phyloP scores from a whole-genome alignment of 2,888 invertebrate genomes.

The Cerastoderma edule region DNA sequence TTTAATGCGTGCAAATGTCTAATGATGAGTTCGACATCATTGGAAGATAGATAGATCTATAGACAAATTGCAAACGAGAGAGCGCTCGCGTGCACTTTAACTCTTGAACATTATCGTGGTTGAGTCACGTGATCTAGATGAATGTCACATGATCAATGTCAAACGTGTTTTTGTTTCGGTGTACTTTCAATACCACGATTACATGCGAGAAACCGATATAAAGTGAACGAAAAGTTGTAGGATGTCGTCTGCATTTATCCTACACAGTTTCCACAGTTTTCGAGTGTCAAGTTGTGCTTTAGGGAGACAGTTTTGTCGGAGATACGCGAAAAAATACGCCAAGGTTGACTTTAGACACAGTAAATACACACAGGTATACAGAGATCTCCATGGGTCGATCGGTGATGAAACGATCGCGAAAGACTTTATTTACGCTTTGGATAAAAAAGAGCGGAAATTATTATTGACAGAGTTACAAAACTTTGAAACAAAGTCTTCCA shows the following conservation, averaged over 20 bases:
- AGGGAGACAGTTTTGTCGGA: conserved; percentile 1
- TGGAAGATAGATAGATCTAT: too few relatives aligned
- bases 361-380: conserved; percentile 56
- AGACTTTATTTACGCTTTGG: conserved; percentile 77
- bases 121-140: conserved; percentile 36
- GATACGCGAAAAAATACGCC: conserved; percentile 57
- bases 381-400: conserved; percentile 64
- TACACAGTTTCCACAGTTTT: conserved; percentile 7
- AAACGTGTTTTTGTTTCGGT: not conserved
- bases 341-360: conserved; percentile 53
- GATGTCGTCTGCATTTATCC: conserved; percentile 9
- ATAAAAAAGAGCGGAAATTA: conserved; percentile 70
- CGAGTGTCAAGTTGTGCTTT: too few relatives aligned
- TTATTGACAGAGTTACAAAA: conserved; percentile 70
- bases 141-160: conserved; percentile 52
- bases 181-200: not conserved
- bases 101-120: too few relatives aligned
- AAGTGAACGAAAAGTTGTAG: not conserved
- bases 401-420: conserved; percentile 64
- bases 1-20: not conserved
- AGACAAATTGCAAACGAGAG: too few relatives aligned
- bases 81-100: too few relatives aligned
- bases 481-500: conserved; percentile 66
- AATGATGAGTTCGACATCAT: not conserved
- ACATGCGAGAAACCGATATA: too few relatives aligned